Base-by-base conservation (phyloP, 2,888 invertebrate genomes). In the Drosophila testacea region DNA sequence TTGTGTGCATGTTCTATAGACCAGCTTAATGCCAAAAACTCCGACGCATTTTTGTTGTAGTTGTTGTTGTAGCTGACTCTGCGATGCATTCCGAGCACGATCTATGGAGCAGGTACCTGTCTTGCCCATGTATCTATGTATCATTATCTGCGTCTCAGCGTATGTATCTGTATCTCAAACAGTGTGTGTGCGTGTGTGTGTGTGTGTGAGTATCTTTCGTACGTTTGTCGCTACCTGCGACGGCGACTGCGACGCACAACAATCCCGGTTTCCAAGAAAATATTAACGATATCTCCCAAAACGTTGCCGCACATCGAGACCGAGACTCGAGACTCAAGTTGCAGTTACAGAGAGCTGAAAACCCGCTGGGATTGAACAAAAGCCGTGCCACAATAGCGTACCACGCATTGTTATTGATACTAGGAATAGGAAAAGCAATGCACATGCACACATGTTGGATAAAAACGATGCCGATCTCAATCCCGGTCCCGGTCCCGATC, bases 261-360 rank as follows among this genome's bases (percentile, higher is more conserved):
- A 78, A 88, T 88, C 89, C 87, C 83, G 76, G 74, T 83, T 89
- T 89, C 89, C 91, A 86, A 90, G 89, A 89, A 89, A 90, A 84
- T 87, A 87, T 83, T 88, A 84, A 90, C 90, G 90, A 85, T 87
- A 89, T 79, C 88, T 80, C 57, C 82, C 79, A 90, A 84, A 84
- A 88, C 77, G 79, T 85, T 79, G 91, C 89, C 83, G 77, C 83
- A 87, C 84, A 69, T 73, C 66, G 46, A 59, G 39, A 4, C 51
- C 52, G 42, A 59, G 34, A 27, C 48, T 32, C 32, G 13, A 47
- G 48, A 46, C 59, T 62, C 73, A 55, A 69, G 60, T 62, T 79
- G 55, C 81, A 64, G 46, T 56, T 36, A 39, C 57, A 28, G 56
- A 63, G 47, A 62, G 59, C 42, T 11, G 69, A 41, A 74, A 77